A percentile compares a stretch with the other conserved stretches of the same genome.
Conservation (phyloP, 2,797 vertebrate genomes). For the Synaphobranchus kaupii region DNA sequence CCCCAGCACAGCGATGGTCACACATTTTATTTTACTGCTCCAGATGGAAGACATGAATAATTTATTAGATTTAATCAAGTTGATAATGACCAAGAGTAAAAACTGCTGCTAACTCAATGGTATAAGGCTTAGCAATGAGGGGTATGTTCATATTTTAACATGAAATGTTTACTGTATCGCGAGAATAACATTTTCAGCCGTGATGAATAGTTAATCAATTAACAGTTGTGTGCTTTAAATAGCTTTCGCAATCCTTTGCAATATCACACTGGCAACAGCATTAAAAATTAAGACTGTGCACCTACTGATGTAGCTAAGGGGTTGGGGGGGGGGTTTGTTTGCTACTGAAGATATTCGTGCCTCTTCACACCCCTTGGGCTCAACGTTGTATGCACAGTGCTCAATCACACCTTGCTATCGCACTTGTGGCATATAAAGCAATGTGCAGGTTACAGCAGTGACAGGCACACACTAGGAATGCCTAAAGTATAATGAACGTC, state of each 20-base stretch:
- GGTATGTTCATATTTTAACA: constrained; percentile 28
- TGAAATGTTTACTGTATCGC: not conserved
- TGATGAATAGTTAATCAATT: constrained; percentile 16
- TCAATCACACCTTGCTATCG: not conserved
- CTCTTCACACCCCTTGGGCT: not conserved
- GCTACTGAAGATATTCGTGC: not conserved
- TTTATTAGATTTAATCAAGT: constrained; percentile 54
- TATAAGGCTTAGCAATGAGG: constrained; percentile 15
- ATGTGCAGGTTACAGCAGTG: not conserved
- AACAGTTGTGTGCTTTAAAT: not conserved
- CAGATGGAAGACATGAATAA: constrained; percentile 51
- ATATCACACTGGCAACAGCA: not conserved
- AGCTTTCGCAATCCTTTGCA: constrained; percentile 17
- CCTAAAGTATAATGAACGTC: not conserved
- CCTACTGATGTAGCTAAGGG: too few relatives aligned
- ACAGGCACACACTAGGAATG: not conserved
- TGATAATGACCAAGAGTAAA: constrained; percentile 47
- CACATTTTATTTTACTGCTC: constrained; percentile 36
- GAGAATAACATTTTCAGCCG: not conserved
- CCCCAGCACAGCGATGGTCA: constrained; percentile 30
- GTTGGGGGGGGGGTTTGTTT: not conserved
- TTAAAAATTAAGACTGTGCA: too few relatives aligned
- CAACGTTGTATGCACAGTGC: not conserved
- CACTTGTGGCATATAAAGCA: not conserved
- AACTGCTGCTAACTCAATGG: constrained; percentile 30